These are phyloP conservation scores for Archilochus colubris DNA, from an alignment of 2,113 vertebrate species.

Conservation along the genomic window DNA sequence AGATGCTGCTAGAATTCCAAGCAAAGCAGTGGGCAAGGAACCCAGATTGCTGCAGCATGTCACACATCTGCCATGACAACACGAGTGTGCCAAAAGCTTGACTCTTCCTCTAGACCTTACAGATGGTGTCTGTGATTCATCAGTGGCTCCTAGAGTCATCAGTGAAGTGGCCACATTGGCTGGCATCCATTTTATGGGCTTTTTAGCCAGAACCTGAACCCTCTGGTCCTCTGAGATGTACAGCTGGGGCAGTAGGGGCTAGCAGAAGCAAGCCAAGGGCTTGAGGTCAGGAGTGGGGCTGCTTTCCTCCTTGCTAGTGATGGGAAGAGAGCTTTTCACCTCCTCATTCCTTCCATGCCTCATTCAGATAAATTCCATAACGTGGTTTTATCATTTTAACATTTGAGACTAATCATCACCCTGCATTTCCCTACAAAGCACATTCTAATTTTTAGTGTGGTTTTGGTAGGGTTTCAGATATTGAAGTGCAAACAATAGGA, in stretches of 20 bases:
- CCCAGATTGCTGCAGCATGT: neutral
- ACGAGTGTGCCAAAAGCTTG: neutral
- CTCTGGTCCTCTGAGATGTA: fast-evolving
- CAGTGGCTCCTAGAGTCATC: neutral
- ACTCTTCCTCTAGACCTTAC: neutral
- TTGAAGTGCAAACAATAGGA: neutral
- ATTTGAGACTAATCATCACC: neutral
- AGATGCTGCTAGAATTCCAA: neutral
- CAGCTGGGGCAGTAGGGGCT: neutral
- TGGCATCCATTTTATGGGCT: neutral
- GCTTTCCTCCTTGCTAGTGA: neutral
- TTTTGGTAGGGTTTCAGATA: neutral
- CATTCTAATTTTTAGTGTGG: neutral
- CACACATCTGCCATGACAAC: neutral
- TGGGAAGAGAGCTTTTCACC: fast-evolving
- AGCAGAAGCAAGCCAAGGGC: neutral
- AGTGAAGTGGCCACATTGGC: neutral
- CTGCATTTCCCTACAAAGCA: neutral
- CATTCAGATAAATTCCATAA: neutral
- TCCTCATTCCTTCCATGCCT: neutral
- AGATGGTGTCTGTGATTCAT: neutral
- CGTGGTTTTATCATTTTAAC: neutral
- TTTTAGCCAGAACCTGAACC: neutral
- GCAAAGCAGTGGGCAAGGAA: neutral
- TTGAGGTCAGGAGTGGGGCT: neutral